Percentiles rank a stretch among this genome's conserved stretches.
Evolutionary conservation across 2,113 vertebrate genomes (phyloP).

Genomic region (Turdus rufiventris): DNA sequence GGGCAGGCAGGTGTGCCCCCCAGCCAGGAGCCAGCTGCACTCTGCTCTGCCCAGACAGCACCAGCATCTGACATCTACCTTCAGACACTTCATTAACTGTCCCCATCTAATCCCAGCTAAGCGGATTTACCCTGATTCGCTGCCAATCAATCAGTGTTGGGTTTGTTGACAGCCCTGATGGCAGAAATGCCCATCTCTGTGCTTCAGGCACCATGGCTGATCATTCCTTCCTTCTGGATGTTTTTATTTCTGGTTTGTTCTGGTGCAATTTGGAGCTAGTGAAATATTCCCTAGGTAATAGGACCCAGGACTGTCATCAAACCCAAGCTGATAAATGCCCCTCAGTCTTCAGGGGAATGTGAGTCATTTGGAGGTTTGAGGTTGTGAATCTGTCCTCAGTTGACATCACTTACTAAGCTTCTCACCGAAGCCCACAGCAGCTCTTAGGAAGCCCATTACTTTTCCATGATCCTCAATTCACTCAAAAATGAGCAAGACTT

Average conservation of each 20-base stretch:
- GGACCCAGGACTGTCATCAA: background rate
- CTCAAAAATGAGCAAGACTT: accelerated
- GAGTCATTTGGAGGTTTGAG: background rate
- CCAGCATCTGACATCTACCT: background rate
- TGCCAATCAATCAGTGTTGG: background rate
- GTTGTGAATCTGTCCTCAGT: background rate
- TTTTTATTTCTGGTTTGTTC: background rate
- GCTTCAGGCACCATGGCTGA: background rate
- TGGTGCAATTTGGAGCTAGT: background rate
- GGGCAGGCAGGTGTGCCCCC: background rate
- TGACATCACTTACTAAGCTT: background rate
- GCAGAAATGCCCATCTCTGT: background rate
- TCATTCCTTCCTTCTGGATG: background rate
- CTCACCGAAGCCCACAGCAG: background rate
- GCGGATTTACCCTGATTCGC: background rate
- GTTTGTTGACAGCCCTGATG: background rate
- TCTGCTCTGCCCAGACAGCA: background rate
- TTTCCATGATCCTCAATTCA: background rate
- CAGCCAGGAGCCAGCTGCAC: background rate
- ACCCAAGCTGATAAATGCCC: background rate
- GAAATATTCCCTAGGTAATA: background rate
- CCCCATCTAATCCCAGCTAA: background rate
- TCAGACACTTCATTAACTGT: background rate
- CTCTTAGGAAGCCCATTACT: background rate
- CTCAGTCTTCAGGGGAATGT: background rate